Conservation (phyloP, 2,113 vertebrate species). For the Pungitius pungitius region DNA sequence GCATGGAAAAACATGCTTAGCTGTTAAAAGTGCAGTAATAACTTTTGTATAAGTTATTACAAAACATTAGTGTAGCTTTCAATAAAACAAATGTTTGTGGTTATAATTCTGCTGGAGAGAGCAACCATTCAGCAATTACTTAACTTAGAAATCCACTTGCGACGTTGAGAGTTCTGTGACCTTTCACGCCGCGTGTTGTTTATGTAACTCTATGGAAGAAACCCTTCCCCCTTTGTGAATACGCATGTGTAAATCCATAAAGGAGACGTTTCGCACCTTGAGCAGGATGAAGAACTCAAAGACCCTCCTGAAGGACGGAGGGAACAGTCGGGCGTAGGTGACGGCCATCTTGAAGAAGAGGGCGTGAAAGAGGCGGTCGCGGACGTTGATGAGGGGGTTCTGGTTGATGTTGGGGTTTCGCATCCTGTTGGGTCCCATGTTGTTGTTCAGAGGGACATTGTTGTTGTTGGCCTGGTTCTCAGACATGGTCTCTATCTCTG, state of each 20-base stretch:
- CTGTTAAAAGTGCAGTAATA: no score
- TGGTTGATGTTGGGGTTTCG: slow-evolving; percentile 93
- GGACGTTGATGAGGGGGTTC: slow-evolving; percentile 96
- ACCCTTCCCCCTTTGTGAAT: slow-evolving; percentile 77
- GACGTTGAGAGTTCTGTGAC: no score
- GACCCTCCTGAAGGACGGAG: slow-evolving; percentile 92
- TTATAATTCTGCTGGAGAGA: no score
- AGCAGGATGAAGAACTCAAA: slow-evolving; percentile 97
- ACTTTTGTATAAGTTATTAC: no score
- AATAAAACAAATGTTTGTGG: no score
- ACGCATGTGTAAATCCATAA: not conserved
- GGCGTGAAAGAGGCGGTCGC: slow-evolving; percentile 96
- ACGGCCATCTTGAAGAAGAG: slow-evolving; percentile 99
- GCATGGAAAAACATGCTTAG: no score
- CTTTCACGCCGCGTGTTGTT: not conserved
- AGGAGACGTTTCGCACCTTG: slow-evolving; percentile 80
- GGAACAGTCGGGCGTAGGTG: slow-evolving; percentile 97
- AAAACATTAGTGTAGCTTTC: no score
- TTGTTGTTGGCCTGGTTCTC: slow-evolving; percentile 86
- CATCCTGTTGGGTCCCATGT: slow-evolving; percentile 83
- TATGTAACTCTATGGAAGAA: not conserved
- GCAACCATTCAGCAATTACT: no score
- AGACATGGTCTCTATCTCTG: slow-evolving; percentile 81
- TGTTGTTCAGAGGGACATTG: slow-evolving; percentile 80
- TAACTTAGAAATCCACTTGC: no score